These are phyloP conservation scores for Dicyrtomina minuta DNA, from an alignment of 2,888 invertebrate species.

Conservation along the genomic window DNA sequence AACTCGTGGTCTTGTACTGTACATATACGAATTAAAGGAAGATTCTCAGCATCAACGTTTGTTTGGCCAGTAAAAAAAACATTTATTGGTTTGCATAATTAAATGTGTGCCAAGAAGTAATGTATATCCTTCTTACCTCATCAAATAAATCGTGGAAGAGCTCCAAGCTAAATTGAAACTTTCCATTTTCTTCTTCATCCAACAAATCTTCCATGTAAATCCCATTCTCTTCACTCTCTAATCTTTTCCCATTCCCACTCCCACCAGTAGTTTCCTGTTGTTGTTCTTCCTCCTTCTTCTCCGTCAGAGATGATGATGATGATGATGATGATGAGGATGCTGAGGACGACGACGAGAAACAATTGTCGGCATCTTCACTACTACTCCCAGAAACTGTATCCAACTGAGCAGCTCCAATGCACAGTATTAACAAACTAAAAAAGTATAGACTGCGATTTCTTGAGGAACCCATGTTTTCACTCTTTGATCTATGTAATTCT, in stretches of 20 bases:
- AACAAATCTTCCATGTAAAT: slow-evolving; percentile 4
- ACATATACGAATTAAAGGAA: no score
- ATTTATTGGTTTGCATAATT: no score
- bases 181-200: not conserved
- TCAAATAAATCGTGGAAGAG: slow-evolving; percentile 50
- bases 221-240: slow-evolving; percentile 17
- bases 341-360: not conserved
- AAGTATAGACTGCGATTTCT: not conserved
- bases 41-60: no score
- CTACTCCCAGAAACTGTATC: not conserved
- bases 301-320: not conserved
- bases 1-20: no score
- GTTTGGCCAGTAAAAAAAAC: no score
- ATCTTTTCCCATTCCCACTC: not conserved
- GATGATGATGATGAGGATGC: not conserved
- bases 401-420: not conserved
- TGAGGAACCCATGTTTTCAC: not conserved
- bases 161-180: slow-evolving; percentile 47
- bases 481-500: not conserved
- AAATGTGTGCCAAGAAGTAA: no score
- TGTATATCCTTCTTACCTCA: slow-evolving; percentile 46
- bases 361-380: not conserved
- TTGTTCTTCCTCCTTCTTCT: no score
- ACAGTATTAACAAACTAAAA: not conserved
- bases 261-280: not conserved